Evolutionary conservation across 2,113 vertebrate species (phyloP).

Genomic region (Ciconia maguari): DNA sequence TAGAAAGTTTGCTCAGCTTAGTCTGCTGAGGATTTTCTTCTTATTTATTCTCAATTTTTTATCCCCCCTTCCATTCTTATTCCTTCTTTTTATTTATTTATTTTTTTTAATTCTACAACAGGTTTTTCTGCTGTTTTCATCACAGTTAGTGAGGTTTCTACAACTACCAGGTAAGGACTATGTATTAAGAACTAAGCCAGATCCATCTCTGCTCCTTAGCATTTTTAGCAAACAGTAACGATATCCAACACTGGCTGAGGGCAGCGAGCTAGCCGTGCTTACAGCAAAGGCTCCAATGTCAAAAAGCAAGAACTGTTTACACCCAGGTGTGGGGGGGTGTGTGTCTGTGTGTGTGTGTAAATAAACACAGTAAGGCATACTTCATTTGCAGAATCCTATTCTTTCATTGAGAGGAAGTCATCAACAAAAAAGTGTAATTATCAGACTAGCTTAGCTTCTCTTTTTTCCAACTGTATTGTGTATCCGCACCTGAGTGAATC

Average conservation of each 20-base stretch:
- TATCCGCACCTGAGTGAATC: conserved; percentile 39
- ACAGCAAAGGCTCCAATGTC: background rate
- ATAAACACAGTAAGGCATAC: conserved; percentile 58
- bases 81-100: background rate
- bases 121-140: background rate
- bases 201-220: background rate
- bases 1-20: background rate
- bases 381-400: conserved; percentile 42
- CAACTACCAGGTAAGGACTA: background rate
- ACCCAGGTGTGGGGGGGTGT: background rate
- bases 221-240: background rate
- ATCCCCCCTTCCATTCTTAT: background rate
- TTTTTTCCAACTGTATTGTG: conserved; percentile 28
- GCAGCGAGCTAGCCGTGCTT: background rate
- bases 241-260: background rate
- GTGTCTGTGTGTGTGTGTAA: background rate
- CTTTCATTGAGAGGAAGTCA: conserved; percentile 54
- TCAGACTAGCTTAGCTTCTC: conserved; percentile 19
- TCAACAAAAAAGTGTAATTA: conserved; percentile 48
- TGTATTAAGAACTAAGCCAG: background rate
- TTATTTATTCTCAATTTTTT: background rate
- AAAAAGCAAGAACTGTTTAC: conserved; percentile 29
- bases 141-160: background rate
- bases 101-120: background rate
- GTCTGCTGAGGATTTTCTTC: background rate